Base-by-base conservation (phyloP, 2,888 invertebrate species). In the Melanostoma scalare region DNA sequence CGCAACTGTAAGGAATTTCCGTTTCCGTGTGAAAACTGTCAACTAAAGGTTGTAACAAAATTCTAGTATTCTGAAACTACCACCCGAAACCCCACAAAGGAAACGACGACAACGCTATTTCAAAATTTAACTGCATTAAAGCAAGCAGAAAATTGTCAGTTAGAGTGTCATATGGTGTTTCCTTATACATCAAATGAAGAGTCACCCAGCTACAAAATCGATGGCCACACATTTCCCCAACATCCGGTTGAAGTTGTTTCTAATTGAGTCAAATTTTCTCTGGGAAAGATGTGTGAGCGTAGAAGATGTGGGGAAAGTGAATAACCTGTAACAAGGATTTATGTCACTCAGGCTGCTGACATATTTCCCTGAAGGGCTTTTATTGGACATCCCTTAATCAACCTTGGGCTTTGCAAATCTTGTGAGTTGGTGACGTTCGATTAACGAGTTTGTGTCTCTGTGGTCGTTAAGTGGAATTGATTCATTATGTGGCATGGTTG, bases 121-220 rank as follows among this genome's bases (percentile, higher is more conserved):
- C 63, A 73, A 63, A 46, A 40, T 63, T 68, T 63, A 68, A 63
- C 72, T 73, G 77, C 81, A 77, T 53, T 67, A 72, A 77, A 76
- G 42, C 72, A 71, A 81, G 65, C 61, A 55, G 71, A 77, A 81
- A 72, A 76, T 72, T 71, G 50, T 56, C 53, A 81, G 72, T 61
- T 76, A 4, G 36, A 40, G 61, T 40, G 10, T 9, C 69, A 76
- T 56, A 68, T 61, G 76, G 30, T 53, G 60, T 9, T 20, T 35
- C 33, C 69, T 36, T 4, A 38, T 30, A 48, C 72, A 61, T 48
- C 76, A 76, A 76, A 81, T 72, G 67, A 36, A 61, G 20, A 20
- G 20, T 36, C 76, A 65, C 65, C 52, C 44, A 63, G 46, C 46
- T 67, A n/a, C 60, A 50, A 53, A 81, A 72, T 67, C 55, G 81